These are phyloP conservation scores for Rhadinocentrus ornatus DNA, from an alignment of 2,797 vertebrate genomes.

Conservation along the genomic window DNA sequence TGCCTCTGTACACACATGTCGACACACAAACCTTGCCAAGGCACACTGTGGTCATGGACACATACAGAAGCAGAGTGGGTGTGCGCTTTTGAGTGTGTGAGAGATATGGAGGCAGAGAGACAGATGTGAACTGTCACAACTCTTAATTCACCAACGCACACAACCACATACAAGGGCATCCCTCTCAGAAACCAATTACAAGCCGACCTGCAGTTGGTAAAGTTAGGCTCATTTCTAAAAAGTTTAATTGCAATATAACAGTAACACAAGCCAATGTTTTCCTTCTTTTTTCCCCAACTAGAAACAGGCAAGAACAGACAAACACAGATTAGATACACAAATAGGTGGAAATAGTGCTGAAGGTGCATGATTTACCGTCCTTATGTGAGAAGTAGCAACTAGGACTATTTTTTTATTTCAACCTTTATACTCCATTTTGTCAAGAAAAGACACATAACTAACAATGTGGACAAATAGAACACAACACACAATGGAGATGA, in stretches of 20 bases:
- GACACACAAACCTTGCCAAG: slow-evolving; percentile 23
- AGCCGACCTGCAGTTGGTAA: slow-evolving; percentile 40
- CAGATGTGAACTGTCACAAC: slow-evolving; percentile 66
- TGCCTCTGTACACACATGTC: slow-evolving; percentile 41
- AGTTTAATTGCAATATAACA: slow-evolving; percentile 60
- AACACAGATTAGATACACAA: background rate
- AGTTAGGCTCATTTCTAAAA: slow-evolving; percentile 54
- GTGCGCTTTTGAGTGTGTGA: slow-evolving; percentile 25
- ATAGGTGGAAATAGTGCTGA: background rate
- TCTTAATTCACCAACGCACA: slow-evolving; percentile 49
- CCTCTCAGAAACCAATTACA: slow-evolving; percentile 74
- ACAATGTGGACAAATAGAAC: too few relatives aligned
- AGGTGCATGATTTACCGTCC: background rate
- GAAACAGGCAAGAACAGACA: slow-evolving; percentile 24
- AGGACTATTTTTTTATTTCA: too few relatives aligned
- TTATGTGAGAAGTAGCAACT: background rate
- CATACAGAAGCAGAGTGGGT: slow-evolving; percentile 1
- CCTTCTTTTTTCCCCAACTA: background rate
- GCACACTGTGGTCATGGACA: slow-evolving; percentile 34
- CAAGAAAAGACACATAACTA: too few relatives aligned
- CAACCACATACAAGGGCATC: slow-evolving; percentile 56
- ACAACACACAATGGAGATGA: background rate
- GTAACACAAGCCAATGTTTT: slow-evolving; percentile 30
- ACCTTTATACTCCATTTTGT: background rate
- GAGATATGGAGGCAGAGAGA: slow-evolving; percentile 53